These are phyloP conservation scores for Protaetia brevitarsis DNA, from an alignment of 1,140 invertebrate genomes.

Conservation along the genomic window DNA sequence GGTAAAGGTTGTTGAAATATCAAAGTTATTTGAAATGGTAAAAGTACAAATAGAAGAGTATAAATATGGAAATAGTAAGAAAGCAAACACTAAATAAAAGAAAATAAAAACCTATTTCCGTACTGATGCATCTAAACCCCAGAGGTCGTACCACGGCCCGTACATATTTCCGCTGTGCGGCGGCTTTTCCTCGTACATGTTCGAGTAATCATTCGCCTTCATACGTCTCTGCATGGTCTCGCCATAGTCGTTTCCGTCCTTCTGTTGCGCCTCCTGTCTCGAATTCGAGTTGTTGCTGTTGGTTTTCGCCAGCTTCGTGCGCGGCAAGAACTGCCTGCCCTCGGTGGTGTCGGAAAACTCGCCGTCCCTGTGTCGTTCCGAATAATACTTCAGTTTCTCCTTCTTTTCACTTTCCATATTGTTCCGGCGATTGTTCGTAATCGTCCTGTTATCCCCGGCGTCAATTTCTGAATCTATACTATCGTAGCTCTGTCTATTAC, in stretches of 20 bases:
- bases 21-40: too few species aligned
- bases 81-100: constrained; percentile 11
- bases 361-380: constrained; percentile 51
- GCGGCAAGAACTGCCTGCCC: constrained; percentile 64
- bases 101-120: constrained; percentile 44
- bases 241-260: constrained; percentile 50
- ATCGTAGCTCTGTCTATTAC: constrained; percentile 43
- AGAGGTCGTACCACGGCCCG: constrained; percentile 84
- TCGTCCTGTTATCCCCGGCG: constrained; percentile 47
- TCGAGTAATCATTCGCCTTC: constrained; percentile 41
- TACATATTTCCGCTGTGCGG: constrained; percentile 64
- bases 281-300: constrained; percentile 46
- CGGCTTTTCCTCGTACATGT: constrained; percentile 54
- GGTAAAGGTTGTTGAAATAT: too few species aligned
- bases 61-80: not conserved
- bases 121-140: constrained; percentile 63
- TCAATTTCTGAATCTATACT: constrained; percentile 40
- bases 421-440: constrained; percentile 45
- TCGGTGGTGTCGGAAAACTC: constrained; percentile 55
- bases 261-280: constrained; percentile 35
- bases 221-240: constrained; percentile 49
- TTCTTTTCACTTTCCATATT: constrained; percentile 44
- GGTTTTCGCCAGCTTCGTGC: constrained; percentile 65
- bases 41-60: too few species aligned
- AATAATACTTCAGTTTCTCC: constrained; percentile 45